These are phyloP conservation scores for Gyrodactylus salaris DNA, from an alignment of 1,140 invertebrate species.

Conservation along the genomic window DNA sequence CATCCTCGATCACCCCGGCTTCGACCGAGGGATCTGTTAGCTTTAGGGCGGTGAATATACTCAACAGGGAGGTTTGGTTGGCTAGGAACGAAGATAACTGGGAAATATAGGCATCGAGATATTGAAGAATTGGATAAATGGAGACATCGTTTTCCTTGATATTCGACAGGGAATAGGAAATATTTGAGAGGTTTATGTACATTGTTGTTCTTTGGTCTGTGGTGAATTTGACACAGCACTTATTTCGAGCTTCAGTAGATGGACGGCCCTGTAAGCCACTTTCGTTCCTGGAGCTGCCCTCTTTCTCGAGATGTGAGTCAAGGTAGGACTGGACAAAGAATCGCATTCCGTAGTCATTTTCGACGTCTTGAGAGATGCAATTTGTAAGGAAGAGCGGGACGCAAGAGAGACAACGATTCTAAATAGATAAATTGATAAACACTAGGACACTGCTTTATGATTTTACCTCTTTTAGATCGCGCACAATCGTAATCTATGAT, in stretches of 20 bases:
- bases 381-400: not conserved
- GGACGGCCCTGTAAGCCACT: not conserved
- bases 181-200: not conserved
- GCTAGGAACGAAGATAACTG: not conserved
- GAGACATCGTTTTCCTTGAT: not conserved
- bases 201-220: not conserved
- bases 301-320: not conserved
- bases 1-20: not conserved
- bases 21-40: not conserved
- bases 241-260: not conserved
- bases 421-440: not conserved
- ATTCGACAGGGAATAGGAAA: not conserved
- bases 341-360: too few relatives aligned
- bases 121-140: not conserved
- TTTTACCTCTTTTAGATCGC: too few relatives aligned
- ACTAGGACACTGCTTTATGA: too few relatives aligned
- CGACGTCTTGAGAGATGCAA: not conserved
- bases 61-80: not conserved
- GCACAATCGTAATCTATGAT: too few relatives aligned
- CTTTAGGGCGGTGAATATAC: not conserved
- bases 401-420: not conserved
- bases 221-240: not conserved
- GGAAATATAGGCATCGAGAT: not conserved
- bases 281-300: not conserved
- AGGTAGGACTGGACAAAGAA: not conserved